phyloP scores from a whole-genome alignment of 2,113 vertebrate genomes.

The Bungarus multicinctus region DNA sequence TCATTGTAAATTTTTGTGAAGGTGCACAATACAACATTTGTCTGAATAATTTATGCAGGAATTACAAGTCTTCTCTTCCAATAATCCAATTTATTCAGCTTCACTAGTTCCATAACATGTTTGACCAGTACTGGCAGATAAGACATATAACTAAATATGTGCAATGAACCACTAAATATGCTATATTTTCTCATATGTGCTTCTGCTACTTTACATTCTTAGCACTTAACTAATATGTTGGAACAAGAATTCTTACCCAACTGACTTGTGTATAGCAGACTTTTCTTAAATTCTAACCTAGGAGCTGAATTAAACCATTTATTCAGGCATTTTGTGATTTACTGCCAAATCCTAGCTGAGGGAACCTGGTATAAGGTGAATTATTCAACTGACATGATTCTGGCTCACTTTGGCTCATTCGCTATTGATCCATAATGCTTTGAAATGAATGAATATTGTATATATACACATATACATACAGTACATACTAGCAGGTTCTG shows the following conservation, averaged over 20 bases:
- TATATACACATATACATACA: accelerated
- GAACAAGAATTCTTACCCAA: not conserved
- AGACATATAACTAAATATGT: not conserved
- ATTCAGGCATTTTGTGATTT: not conserved
- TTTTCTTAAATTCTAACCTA: not conserved
- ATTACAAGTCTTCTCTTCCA: not conserved
- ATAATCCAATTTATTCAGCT: not conserved
- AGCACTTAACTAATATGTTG: not conserved
- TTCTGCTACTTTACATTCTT: not conserved
- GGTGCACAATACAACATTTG: not conserved
- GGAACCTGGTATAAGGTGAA: not conserved
- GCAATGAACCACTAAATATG: not conserved
- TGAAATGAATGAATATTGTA: not conserved
- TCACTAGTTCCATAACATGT: not conserved
- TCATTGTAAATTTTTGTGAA: not conserved
- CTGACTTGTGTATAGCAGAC: not conserved
- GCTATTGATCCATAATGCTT: slow-evolving; percentile 8
- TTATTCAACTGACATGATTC: not conserved
- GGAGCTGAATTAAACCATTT: not conserved
- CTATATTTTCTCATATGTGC: not conserved
- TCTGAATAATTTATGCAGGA: not conserved
- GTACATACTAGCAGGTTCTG: too few relatives aligned
- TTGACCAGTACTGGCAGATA: not conserved
- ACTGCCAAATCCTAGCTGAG: not conserved
- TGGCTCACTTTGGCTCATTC: slow-evolving; percentile 16